phyloP scores from a whole-genome alignment of 2,113 vertebrate species.

The Cheilinus undulatus region DNA sequence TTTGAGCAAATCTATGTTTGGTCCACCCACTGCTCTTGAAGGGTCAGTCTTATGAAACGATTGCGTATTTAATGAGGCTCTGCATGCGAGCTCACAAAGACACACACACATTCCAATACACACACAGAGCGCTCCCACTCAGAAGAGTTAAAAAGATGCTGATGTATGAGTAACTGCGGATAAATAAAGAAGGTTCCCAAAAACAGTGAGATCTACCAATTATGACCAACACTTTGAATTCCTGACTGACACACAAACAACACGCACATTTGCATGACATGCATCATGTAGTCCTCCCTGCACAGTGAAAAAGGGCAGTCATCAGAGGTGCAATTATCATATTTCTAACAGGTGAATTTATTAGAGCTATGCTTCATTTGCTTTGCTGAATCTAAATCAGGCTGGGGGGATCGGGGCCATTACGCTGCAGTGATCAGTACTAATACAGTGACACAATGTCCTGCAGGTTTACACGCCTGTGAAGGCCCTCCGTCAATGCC shows the following conservation, averaged over 20 bases:
- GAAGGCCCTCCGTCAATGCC: slow-evolving; percentile 76
- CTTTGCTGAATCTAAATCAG: slow-evolving; percentile 75
- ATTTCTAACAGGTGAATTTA: slow-evolving; percentile 75
- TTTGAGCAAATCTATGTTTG: slow-evolving; percentile 67
- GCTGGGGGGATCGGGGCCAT: slow-evolving; percentile 37
- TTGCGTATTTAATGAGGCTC: slow-evolving; percentile 75
- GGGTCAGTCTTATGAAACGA: slow-evolving; percentile 74
- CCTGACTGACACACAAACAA: slow-evolving; percentile 29
- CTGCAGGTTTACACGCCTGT: slow-evolving; percentile 77
- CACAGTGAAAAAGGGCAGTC: slow-evolving; percentile 62
- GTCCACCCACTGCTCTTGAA: slow-evolving; percentile 69
- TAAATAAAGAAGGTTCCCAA: slow-evolving; percentile 67
- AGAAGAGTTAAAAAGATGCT: slow-evolving; percentile 73
- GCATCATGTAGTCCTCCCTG: slow-evolving; percentile 62
- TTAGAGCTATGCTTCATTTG: slow-evolving; percentile 73
- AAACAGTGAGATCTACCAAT: slow-evolving; percentile 47
- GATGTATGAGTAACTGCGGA: slow-evolving; percentile 75
- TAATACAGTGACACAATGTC: slow-evolving; percentile 77
- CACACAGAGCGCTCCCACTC: slow-evolving; percentile 67
- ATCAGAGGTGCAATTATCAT: slow-evolving; percentile 75
- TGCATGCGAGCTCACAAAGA: slow-evolving; percentile 21
- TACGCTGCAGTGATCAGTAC: slow-evolving; percentile 73
- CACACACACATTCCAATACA: slow-evolving; percentile 3
- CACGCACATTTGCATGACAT: slow-evolving; percentile 24
- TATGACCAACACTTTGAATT: slow-evolving; percentile 45